Conservation (phyloP, 1,140 invertebrate species). For the Listronotus oregonensis region DNA sequence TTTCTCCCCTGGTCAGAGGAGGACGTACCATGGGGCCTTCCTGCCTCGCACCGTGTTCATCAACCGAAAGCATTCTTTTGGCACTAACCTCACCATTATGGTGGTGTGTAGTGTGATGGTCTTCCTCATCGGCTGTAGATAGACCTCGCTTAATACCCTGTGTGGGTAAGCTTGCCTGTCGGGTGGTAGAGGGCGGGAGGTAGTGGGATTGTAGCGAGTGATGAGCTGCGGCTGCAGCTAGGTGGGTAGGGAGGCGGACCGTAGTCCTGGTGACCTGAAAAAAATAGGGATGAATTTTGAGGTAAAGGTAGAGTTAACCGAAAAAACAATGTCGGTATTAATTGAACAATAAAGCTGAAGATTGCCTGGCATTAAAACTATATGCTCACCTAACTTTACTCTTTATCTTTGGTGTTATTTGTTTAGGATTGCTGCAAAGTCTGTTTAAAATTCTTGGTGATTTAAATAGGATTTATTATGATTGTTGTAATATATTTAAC, state of each 20-base stretch:
- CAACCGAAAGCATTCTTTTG: conserved; percentile 73
- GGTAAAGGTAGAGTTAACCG: no score
- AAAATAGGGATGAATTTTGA: not conserved
- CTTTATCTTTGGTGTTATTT: no score
- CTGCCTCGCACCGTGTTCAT: conserved; percentile 62
- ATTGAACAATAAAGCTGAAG: no score
- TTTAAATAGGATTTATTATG: no score
- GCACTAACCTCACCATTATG: conserved; percentile 58
- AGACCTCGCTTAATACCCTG: conserved; percentile 72
- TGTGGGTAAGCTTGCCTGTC: conserved; percentile 54
- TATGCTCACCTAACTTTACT: no score
- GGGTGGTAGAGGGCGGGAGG: conserved; percentile 25
- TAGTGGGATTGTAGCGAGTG: conserved; percentile 55
- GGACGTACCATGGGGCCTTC: conserved; percentile 62
- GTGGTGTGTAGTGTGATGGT: conserved; percentile 59
- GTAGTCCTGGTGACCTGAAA: conserved; percentile 56
- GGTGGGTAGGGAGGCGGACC: conserved; percentile 59
- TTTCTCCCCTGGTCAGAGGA: conserved; percentile 90
- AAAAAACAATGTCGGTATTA: no score
- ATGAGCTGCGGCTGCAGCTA: conserved; percentile 58
- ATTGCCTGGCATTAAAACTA: no score
- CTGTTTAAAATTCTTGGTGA: no score
- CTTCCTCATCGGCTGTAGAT: conserved; percentile 72
- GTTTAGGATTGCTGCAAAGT: no score
- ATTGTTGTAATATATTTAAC: no score